Percentiles rank a stretch among this genome's conserved stretches.
phyloP scores from a whole-genome alignment of 2,113 vertebrate species.

The Microcebus jonahi region DNA sequence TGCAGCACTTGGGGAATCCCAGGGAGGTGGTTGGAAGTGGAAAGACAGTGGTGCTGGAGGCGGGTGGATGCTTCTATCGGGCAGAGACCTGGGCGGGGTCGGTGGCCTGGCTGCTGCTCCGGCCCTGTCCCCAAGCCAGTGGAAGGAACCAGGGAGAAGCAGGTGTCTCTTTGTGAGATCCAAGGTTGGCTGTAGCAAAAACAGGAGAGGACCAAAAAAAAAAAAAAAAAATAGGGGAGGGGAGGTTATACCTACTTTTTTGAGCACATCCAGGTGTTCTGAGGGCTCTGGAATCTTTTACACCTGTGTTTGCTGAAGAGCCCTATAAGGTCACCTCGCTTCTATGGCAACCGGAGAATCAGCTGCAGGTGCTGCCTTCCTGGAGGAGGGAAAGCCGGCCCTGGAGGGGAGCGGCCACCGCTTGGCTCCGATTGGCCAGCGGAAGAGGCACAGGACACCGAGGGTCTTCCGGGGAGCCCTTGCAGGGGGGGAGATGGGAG shows the following conservation, averaged over 20 bases:
- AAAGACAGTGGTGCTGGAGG: fast-evolving
- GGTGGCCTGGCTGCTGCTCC: fast-evolving
- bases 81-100: fast-evolving
- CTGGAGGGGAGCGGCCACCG: fast-evolving
- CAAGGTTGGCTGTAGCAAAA: not conserved
- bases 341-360: not conserved
- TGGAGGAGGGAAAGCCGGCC: fast-evolving
- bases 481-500: not conserved
- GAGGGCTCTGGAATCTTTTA: fast-evolving
- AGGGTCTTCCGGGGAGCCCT: not conserved
- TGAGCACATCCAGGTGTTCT: fast-evolving
- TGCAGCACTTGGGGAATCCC: not conserved
- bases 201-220: not conserved
- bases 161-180: not conserved
- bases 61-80: fast-evolving
- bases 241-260: not conserved
- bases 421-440: not conserved
- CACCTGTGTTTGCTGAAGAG: not conserved
- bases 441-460: fast-evolving
- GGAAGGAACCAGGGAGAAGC: not conserved
- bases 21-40: too few relatives aligned
- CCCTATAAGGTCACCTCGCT: fast-evolving
- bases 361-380: not conserved
- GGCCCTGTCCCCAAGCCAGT: too few relatives aligned
- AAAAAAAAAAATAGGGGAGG: too few relatives aligned